Evolutionary conservation across 2,888 invertebrate genomes (phyloP), one percentile per base, ranked within the genome.

Genomic region (Nephrotoma appendiculata): DNA sequence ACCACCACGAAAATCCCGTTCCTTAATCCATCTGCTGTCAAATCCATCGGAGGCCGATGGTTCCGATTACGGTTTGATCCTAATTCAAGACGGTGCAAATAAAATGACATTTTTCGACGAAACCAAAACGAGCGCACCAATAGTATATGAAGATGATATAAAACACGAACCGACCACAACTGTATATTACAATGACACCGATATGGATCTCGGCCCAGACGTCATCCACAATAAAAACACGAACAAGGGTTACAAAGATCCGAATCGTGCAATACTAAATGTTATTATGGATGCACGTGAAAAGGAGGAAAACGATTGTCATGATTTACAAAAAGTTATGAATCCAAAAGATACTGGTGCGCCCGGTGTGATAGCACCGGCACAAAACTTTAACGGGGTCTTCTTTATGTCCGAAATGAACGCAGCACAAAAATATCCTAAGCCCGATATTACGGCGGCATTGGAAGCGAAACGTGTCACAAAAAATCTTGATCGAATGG

Each of bases 401-500:
- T 94, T 94, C 90, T 93, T 92, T 87, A 91, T 92, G 91, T 91
- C 91, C 11, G 94, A 94, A 89, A 93, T 92, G 89, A 91, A 92
- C 87, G 92, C 92, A 0, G 89, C 92, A 0, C 91, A 91, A 86
- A 91, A 90, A 87, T 92, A 92, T 87, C 91, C 92, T 0, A 91
- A 91, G 87, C 92, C 92, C 0, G 92, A 92, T 88, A 89, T 92
- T 71, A 90, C 91, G 6, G 94, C 92, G 85, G 92, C 94, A 43
- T 92, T 94, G 86, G 94, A 94, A 89, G 93, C 94, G 1, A 93
- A 93, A 86, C 93, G 94, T 86, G 90, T 94, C 83, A 94, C 96
- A 0, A 96, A 96, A 91, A 96, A 96, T 88, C 91, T 96, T 86
- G 96, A 97, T 88, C 93, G 96, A 87, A 95, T 96, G 83, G 96